Base-by-base conservation (phyloP, 2,888 invertebrate species). In the Drosophila niveifrons region DNA sequence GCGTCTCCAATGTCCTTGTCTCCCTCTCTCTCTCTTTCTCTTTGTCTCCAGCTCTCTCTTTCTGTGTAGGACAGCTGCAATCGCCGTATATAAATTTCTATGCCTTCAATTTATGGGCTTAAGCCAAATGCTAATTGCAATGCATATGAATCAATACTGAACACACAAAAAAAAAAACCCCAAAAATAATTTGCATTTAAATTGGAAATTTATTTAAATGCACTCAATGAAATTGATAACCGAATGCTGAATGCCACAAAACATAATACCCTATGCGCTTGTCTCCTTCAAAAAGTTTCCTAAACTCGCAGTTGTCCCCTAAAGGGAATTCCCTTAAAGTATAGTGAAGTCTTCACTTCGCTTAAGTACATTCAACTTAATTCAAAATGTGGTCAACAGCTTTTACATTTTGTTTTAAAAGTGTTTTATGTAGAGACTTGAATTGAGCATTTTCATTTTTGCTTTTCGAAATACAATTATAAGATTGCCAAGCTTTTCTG, bases 81-180 rank as follows among this genome's bases (percentile, higher is more conserved):
- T 15, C 18, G n/a, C 6, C 39, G 4, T 41, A 39, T 34, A 47
- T 34, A 41, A 52, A 53, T 62, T 55, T 44, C 36, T 44, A 50
- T 58, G 66, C 43, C 39, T 52, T 52, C 46, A 68, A 81, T 71
- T 75, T 75, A 82, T 85, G 76, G 64, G 53, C 73, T 56, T 56
- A 64, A 70, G 67, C 47, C 57, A 66, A 81, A 72, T 83, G 81
- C 80, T 79, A 75, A 79, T 82, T 85, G 70, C 53, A 63, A 71
- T 82, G 81, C 86, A 75, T 65, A 75, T 80, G 71, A 85, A 80
- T 85, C 75, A 66, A 65, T 52, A 70, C 79, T 59, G 44, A 46
- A 23, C 23, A 4, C 3, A 18, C 1, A 18, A 18, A 18, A 23
- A 23, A 23, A 6, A 1, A 23, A 23, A 23, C 4, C 23, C n/a